Evolutionary conservation across 2,113 vertebrate genomes (phyloP).

Genomic region (Phrynosoma platyrhinos): DNA sequence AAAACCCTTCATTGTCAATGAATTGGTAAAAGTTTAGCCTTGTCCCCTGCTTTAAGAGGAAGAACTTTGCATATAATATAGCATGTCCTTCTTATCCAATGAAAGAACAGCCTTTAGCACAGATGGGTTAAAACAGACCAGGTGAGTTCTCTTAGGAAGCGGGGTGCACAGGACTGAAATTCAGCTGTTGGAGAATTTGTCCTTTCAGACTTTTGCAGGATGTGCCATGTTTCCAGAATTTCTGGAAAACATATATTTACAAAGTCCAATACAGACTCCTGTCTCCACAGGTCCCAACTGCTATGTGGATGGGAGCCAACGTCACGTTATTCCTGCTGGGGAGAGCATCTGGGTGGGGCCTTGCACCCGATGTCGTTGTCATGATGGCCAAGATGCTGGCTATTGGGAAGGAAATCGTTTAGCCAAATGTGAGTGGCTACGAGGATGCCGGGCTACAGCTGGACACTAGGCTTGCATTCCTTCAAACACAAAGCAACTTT

Average conservation of each 20-base stretch:
- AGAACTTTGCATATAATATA: neutral
- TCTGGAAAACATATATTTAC: neutral
- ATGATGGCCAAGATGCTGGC: constrained; percentile 83
- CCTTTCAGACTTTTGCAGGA: neutral
- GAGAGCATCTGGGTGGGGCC: constrained; percentile 82
- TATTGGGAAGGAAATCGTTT: constrained; percentile 88
- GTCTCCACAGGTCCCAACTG: constrained; percentile 80
- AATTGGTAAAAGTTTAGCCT: neutral
- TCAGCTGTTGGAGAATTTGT: neutral
- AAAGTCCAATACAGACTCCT: neutral
- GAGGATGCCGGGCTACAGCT: constrained; percentile 68
- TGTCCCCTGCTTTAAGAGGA: neutral
- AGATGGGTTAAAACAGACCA: too few relatives aligned
- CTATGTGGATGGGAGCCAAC: constrained; percentile 76
- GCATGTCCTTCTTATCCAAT: too few relatives aligned
- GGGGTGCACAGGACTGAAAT: neutral
- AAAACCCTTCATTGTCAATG: neutral
- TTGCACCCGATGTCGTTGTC: constrained; percentile 85
- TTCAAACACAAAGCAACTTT: neutral
- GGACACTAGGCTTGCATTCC: neutral
- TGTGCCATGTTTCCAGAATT: neutral
- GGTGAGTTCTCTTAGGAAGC: neutral
- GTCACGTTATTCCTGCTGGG: constrained; percentile 80
- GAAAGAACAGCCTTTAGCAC: neutral
- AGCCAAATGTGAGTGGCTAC: constrained; percentile 80